Evolutionary conservation across 2,797 vertebrate genomes (phyloP).

Genomic region (Mus caroli): DNA sequence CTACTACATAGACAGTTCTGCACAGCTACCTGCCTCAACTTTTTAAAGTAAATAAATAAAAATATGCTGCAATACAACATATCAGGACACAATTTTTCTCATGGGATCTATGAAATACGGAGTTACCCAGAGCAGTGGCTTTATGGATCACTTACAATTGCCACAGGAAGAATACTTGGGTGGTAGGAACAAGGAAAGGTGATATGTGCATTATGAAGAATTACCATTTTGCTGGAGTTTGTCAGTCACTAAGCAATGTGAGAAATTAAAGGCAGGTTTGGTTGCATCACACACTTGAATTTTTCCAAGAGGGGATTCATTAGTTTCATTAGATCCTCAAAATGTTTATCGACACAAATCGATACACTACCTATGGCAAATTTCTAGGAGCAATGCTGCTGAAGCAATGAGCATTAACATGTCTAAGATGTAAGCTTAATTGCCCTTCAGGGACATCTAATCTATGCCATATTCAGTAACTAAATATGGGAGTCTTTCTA

Average conservation of each 20-base stretch:
- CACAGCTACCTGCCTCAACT: neutral
- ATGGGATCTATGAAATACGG: neutral
- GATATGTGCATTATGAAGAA: too few relatives aligned
- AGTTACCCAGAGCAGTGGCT: neutral
- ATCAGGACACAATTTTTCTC: neutral
- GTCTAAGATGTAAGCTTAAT: constrained; percentile 22
- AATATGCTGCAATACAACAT: neutral
- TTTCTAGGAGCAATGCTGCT: constrained; percentile 14
- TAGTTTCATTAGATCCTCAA: constrained; percentile 54
- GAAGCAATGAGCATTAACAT: neutral
- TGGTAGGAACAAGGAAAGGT: neutral
- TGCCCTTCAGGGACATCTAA: constrained; percentile 37
- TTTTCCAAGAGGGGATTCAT: constrained; percentile 34
- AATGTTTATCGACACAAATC: constrained; percentile 20
- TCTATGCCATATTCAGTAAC: neutral
- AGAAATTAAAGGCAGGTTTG: constrained; percentile 27
- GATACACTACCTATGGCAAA: neutral
- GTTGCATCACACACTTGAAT: neutral
- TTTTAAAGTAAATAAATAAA: neutral
- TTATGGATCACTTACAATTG: neutral
- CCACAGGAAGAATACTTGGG: neutral
- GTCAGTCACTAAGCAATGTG: neutral
- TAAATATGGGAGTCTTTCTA: neutral
- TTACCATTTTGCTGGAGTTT: neutral
- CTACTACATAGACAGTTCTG: neutral